Percentiles rank a stretch among this genome's conserved stretches.
Conservation (phyloP, 37 sponge, comb jelly and placozoan species). For the Chondrosia reniformis region DNA sequence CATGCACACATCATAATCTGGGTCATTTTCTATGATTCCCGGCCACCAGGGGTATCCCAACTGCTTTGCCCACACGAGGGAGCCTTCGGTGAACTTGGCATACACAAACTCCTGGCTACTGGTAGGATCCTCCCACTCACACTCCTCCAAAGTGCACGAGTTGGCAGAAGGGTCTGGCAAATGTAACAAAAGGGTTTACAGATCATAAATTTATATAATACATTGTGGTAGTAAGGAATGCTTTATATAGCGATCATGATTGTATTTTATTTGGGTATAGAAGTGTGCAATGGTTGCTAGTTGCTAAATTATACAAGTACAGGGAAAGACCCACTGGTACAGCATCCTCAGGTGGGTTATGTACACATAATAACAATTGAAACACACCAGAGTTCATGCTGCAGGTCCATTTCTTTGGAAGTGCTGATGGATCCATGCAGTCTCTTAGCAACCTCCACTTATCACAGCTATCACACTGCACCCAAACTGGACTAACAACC, state of each 20-base stretch:
- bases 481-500: conserved; percentile 58
- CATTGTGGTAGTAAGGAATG: neutral
- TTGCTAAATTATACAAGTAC: neutral
- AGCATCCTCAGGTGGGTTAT: conserved; percentile 54
- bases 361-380: conserved; percentile 61
- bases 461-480: conserved; percentile 68
- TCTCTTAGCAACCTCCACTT: conserved; percentile 64
- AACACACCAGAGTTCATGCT: conserved; percentile 63
- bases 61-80: conserved; percentile 72
- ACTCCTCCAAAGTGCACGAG: conserved; percentile 42
- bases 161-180: conserved; percentile 27
- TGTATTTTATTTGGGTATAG: neutral
- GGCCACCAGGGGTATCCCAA: conserved; percentile 83
- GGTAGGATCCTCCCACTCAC: conserved; percentile 28
- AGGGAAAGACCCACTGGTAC: neutral
- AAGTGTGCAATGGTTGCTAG: too few relatives aligned
- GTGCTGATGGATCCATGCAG: conserved; percentile 34
- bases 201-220: neutral
- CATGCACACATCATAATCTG: conserved; percentile 40
- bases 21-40: conserved; percentile 74
- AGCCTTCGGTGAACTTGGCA: conserved; percentile 50
- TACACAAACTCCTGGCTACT: conserved; percentile 66
- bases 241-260: neutral
- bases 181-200: neutral
- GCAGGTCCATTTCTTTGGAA: conserved; percentile 68